A percentile compares a stretch with the other conserved stretches of the same genome.
Conservation (phyloP, 2,113 vertebrate species). For the Salvator merianae region DNA sequence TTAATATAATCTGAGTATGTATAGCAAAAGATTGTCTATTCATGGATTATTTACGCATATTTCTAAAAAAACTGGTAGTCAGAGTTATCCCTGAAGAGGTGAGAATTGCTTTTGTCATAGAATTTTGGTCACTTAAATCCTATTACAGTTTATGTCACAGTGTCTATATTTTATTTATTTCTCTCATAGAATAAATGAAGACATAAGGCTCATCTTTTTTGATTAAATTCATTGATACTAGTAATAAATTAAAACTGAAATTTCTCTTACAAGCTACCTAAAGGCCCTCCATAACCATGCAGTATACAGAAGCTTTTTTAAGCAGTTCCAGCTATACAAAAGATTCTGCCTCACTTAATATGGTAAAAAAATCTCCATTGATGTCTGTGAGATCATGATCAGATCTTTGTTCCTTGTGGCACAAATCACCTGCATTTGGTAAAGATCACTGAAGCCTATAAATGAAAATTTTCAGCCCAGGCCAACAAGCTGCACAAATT, state of each 20-base stretch:
- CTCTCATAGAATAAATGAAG: background rate
- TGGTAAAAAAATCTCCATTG: background rate
- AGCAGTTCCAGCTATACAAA: background rate
- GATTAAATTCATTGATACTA: background rate
- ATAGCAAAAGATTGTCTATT: background rate
- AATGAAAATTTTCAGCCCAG: background rate
- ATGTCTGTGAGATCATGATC: accelerated
- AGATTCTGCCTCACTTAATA: background rate
- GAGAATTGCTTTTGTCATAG: background rate
- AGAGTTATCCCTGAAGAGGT: background rate
- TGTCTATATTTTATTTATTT: background rate
- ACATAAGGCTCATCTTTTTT: accelerated
- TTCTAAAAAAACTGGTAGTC: background rate
- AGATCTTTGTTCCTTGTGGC: background rate
- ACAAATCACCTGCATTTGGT: background rate
- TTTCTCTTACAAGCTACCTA: background rate
- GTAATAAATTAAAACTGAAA: background rate
- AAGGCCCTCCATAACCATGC: background rate
- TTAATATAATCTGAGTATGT: background rate
- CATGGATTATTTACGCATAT: background rate
- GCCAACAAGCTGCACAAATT: background rate
- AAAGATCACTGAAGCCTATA: background rate
- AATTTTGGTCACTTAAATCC: background rate
- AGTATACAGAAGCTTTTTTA: background rate
- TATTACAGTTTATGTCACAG: accelerated